Evolutionary conservation across 2,113 vertebrate genomes (phyloP).

Genomic region (Anolis sagrei): DNA sequence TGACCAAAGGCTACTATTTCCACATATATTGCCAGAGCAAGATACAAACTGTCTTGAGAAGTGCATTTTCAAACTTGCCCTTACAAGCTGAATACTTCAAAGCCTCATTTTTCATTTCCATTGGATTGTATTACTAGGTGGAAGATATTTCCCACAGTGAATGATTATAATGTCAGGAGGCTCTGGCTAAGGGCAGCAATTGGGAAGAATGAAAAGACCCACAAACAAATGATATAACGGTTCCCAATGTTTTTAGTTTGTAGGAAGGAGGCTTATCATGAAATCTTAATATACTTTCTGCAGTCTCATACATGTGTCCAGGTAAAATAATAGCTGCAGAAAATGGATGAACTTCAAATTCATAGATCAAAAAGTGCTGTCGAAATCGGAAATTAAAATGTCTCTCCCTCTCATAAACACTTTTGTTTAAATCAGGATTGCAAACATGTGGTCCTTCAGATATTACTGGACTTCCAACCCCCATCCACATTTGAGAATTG

Average conservation of each 20-base stretch:
- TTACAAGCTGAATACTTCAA: conserved; percentile 72
- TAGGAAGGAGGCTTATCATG: not conserved
- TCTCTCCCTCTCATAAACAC: too few species aligned
- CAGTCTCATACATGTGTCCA: not conserved
- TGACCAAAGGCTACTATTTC: conserved; percentile 29
- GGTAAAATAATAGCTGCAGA: not conserved
- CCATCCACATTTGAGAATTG: not conserved
- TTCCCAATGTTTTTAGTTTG: conserved; percentile 23
- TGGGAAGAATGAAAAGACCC: not conserved
- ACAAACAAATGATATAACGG: conserved; percentile 27
- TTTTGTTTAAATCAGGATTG: not conserved
- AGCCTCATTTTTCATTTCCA: conserved; percentile 49
- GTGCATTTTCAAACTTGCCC: conserved; percentile 54
- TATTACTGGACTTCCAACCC: not conserved
- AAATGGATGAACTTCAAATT: not conserved
- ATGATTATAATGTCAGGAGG: conserved; percentile 55
- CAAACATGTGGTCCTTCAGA: not conserved
- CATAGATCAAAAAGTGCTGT: not conserved
- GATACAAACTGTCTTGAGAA: conserved; percentile 26
- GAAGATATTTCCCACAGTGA: conserved; percentile 67
- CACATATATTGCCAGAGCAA: conserved; percentile 1
- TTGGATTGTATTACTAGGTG: conserved; percentile 69
- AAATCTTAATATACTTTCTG: not conserved
- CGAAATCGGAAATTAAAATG: not conserved
- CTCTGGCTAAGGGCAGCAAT: conserved; percentile 56